Evolutionary conservation across 2,113 vertebrate genomes (phyloP).

Genomic region (Zosterops hypoxanthus): DNA sequence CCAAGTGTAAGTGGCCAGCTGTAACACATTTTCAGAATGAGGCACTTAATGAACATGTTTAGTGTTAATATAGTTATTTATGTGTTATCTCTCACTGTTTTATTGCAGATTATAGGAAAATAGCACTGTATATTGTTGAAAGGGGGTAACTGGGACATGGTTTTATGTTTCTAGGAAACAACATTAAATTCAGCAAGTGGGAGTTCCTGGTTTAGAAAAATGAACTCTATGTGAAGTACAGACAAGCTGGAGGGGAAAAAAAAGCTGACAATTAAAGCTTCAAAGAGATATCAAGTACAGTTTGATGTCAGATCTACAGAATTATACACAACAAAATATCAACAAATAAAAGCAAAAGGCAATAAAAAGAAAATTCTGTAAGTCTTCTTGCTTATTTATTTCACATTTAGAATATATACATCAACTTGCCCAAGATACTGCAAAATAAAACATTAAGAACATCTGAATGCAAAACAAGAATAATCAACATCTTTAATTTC

Average conservation of each 20-base stretch:
- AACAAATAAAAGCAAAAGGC: constrained; percentile 38
- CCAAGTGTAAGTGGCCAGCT: constrained; percentile 59
- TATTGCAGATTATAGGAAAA: constrained; percentile 58
- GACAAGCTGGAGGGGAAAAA: background rate
- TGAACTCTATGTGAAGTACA: background rate
- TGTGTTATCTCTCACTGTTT: constrained; percentile 42
- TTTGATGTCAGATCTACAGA: constrained; percentile 34
- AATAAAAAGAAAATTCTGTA: constrained; percentile 29
- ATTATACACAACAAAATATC: constrained; percentile 17
- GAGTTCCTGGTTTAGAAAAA: constrained; percentile 11
- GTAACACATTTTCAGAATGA: constrained; percentile 63
- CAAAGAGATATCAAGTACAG: constrained; percentile 34
- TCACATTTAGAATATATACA: background rate
- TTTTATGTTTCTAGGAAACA: constrained; percentile 27
- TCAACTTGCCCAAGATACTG: background rate
- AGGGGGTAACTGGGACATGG: constrained; percentile 4
- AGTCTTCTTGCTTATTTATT: constrained; percentile 53
- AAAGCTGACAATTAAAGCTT: constrained; percentile 48
- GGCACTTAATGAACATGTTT: constrained; percentile 56
- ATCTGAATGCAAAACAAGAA: constrained; percentile 12
- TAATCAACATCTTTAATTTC: constrained; percentile 57
- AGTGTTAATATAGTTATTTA: constrained; percentile 59
- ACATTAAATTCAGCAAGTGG: constrained; percentile 20
- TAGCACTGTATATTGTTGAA: constrained; percentile 26
- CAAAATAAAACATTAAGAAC: constrained; percentile 9